Conservation (phyloP, 2,888 invertebrate species). For the Drosophila formosana region DNA sequence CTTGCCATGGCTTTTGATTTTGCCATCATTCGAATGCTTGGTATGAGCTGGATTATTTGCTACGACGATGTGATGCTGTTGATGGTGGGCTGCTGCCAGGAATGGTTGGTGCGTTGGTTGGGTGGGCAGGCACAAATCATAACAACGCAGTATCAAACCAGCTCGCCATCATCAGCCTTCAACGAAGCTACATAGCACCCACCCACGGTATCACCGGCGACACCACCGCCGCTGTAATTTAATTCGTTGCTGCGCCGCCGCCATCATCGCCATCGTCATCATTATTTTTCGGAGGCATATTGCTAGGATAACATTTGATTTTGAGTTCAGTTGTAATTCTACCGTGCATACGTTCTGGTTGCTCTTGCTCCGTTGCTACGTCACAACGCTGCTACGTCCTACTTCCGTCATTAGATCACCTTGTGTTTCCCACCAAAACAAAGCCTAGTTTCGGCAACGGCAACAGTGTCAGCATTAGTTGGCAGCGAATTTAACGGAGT, state of each 20-base stretch:
- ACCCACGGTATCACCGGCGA: constrained; percentile 26
- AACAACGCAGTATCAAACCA: constrained; percentile 58
- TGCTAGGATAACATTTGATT: constrained; percentile 86
- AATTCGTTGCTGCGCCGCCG: constrained; percentile 75
- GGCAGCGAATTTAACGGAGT: constrained; percentile 31
- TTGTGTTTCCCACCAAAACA: background rate
- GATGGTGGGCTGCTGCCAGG: constrained; percentile 32
- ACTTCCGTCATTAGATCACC: constrained; percentile 35
- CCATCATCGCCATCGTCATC: constrained; percentile 61
- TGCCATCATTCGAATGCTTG: constrained; percentile 13
- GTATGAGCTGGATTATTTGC: constrained; percentile 76
- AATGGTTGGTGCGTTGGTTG: constrained; percentile 26
- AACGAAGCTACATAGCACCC: constrained; percentile 23
- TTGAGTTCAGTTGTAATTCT: constrained; percentile 86
- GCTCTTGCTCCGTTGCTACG: constrained; percentile 85
- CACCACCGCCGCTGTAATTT: constrained; percentile 61
- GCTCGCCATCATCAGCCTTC: constrained; percentile 15
- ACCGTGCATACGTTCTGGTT: constrained; percentile 85
- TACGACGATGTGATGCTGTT: constrained; percentile 50
- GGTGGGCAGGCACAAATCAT: constrained; percentile 64
- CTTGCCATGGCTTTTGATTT: background rate
- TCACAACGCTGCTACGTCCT: constrained; percentile 60
- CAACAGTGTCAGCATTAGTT: background rate
- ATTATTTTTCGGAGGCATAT: constrained; percentile 84
- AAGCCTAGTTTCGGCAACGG: background rate